These are phyloP conservation scores for Drosophila pullipes DNA, from an alignment of 2,888 invertebrate species.

Conservation along the genomic window DNA sequence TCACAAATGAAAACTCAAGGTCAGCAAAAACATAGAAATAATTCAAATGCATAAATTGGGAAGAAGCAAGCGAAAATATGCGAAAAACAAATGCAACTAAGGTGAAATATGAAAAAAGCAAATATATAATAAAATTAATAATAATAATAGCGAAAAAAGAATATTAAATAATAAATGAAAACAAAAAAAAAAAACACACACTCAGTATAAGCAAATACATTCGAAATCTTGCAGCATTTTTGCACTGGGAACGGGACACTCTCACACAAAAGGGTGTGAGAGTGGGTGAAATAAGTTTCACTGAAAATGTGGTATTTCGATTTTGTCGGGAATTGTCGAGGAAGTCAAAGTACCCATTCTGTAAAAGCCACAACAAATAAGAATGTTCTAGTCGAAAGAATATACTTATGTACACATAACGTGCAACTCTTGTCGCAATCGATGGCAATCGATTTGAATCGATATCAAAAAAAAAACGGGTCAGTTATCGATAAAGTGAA, in stretches of 20 bases:
- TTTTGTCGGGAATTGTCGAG: neutral
- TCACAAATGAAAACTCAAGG: slow-evolving; percentile 11
- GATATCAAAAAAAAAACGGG: neutral
- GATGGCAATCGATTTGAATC: neutral
- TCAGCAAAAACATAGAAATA: slow-evolving; percentile 6
- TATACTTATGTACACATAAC: neutral
- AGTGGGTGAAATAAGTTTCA: neutral
- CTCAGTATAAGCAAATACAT: slow-evolving; percentile 24
- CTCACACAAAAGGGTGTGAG: neutral
- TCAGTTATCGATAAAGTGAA: neutral
- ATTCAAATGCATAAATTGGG: slow-evolving; percentile 15
- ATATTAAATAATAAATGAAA: slow-evolving; percentile 24
- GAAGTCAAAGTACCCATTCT: neutral
- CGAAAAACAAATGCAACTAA: slow-evolving; percentile 64
- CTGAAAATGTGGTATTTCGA: neutral
- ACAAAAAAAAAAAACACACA: neutral
- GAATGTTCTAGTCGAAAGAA: neutral
- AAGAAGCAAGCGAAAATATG: slow-evolving; percentile 4
- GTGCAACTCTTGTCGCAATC: neutral
- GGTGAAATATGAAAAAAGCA: slow-evolving; percentile 65
- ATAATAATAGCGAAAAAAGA: slow-evolving; percentile 17
- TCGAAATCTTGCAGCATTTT: slow-evolving; percentile 10
- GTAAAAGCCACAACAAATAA: too few species aligned
- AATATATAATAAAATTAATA: slow-evolving; percentile 32
- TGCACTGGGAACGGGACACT: neutral